Conservation (phyloP, 2,113 vertebrate species). For the Indri indri region DNA sequence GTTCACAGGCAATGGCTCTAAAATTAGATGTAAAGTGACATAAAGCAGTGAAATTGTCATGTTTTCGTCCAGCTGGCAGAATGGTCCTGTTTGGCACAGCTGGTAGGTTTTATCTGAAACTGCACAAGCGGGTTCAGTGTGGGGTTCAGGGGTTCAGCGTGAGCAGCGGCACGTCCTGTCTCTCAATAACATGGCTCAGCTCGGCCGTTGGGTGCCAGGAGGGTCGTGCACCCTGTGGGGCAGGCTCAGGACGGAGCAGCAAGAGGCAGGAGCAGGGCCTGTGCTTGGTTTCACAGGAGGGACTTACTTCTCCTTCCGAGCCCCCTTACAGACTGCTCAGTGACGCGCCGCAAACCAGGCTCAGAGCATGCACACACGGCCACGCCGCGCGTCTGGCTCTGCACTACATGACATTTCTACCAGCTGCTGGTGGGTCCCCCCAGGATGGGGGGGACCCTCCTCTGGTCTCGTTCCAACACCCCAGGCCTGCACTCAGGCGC, state of each 20-base stretch:
- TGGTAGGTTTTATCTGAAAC: neutral
- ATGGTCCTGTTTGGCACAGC: neutral
- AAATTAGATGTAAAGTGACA: neutral
- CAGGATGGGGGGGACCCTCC: too few species aligned
- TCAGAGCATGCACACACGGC: rapidly evolving
- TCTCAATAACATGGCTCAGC: neutral
- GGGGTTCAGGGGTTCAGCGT: too few species aligned
- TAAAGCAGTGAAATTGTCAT: neutral
- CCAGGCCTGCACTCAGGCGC: neutral
- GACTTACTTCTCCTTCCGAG: neutral
- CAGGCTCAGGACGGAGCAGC: neutral
- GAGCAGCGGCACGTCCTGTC: neutral
- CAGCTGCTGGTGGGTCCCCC: neutral
- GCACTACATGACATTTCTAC: neutral
- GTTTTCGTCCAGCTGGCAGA: too few species aligned
- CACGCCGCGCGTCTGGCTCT: neutral
- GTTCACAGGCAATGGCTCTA: neutral
- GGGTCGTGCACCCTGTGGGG: neutral
- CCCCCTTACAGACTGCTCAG: too few species aligned
- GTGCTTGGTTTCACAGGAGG: neutral
- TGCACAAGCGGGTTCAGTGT: too few species aligned
- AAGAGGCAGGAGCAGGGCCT: too few species aligned
- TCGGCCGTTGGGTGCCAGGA: neutral
- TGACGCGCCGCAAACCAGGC: neutral
- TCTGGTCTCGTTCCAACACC: neutral